A percentile compares a stretch with the other conserved stretches of the same genome.
These are phyloP conservation scores for Leptogaster cylindrica DNA, from an alignment of 2,888 invertebrate species.

Conservation along the genomic window DNA sequence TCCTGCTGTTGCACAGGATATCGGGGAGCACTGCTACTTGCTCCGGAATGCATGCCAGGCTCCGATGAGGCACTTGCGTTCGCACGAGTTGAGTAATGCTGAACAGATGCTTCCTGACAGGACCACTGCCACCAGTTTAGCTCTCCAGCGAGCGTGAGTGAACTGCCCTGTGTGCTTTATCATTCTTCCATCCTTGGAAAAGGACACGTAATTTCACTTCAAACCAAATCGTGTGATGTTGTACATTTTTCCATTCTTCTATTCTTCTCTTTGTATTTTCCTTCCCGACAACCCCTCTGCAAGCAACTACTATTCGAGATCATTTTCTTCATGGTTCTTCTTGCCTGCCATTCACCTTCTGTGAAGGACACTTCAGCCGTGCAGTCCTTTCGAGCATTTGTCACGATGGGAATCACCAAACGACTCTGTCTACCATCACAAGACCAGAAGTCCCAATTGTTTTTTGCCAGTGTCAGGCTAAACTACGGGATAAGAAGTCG, in stretches of 20 bases:
- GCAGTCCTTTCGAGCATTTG: slow-evolving; percentile 7
- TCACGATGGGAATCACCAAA: slow-evolving; percentile 7
- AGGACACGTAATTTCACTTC: slow-evolving; percentile 37
- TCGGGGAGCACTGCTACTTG: not conserved
- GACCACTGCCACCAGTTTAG: slow-evolving; percentile 6
- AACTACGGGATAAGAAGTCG: not conserved
- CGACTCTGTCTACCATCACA: slow-evolving; percentile 24
- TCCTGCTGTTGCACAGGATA: too few species aligned
- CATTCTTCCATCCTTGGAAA: slow-evolving; percentile 27
- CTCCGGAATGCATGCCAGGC: slow-evolving; percentile 1
- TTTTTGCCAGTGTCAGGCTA: not conserved
- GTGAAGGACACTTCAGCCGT: slow-evolving; percentile 11
- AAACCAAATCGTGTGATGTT: slow-evolving; percentile 19
- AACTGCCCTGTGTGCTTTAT: slow-evolving; percentile 36
- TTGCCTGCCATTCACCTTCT: slow-evolving; percentile 7
- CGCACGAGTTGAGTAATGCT: slow-evolving; percentile 9
- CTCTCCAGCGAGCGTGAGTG: slow-evolving; percentile 26
- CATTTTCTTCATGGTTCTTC: not conserved
- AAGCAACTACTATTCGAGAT: not conserved
- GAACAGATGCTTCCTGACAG: slow-evolving; percentile 31
- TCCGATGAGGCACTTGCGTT: slow-evolving; percentile 5
- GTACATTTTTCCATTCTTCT: slow-evolving; percentile 1
- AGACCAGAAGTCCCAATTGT: slow-evolving; percentile 19
- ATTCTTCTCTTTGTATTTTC: slow-evolving; percentile 4
- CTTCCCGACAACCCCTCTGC: not conserved